Percentiles rank a stretch among this genome's conserved stretches.
phyloP scores from a whole-genome alignment of 2,113 vertebrate species.

The Australoheros scitulus region DNA sequence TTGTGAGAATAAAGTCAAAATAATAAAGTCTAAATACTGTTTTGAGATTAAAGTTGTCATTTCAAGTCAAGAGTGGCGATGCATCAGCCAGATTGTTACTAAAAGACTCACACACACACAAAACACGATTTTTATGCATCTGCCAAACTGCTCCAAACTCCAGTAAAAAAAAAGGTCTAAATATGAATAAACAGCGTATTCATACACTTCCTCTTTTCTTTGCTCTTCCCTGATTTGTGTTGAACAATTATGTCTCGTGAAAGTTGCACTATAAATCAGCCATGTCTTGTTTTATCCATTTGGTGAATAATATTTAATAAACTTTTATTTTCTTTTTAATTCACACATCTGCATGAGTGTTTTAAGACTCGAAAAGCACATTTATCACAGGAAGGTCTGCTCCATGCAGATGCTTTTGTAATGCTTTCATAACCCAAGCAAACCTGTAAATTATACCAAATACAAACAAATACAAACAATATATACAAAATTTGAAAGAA shows the following conservation, averaged over 20 bases:
- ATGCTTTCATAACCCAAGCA: not conserved
- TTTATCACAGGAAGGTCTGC: not conserved
- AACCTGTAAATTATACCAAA: not conserved
- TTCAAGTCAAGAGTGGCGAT: no score
- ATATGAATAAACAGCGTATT: slow-evolving; percentile 1
- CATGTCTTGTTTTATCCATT: slow-evolving; percentile 48
- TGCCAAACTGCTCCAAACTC: not conserved
- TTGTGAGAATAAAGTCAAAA: no score
- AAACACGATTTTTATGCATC: not conserved
- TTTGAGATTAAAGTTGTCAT: no score
- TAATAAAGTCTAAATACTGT: no score
- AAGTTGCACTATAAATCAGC: slow-evolving; percentile 42
- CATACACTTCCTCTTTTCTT: not conserved
- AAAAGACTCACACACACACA: slow-evolving; percentile 20
- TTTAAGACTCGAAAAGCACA: not conserved
- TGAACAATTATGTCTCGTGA: slow-evolving; percentile 47
- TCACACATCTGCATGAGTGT: not conserved
- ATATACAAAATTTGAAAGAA: not conserved
- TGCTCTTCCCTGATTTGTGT: slow-evolving; percentile 25
- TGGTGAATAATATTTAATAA: slow-evolving; percentile 63
- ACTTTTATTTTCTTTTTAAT: slow-evolving; percentile 32
- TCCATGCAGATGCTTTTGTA: not conserved
- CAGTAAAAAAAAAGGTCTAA: not conserved
- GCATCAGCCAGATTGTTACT: slow-evolving; percentile 2
- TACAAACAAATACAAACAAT: not conserved